Evolutionary conservation across 2,113 vertebrate species (phyloP), one percentile per base, ranked within the genome.

Genomic region (Daphoenositta chrysoptera): DNA sequence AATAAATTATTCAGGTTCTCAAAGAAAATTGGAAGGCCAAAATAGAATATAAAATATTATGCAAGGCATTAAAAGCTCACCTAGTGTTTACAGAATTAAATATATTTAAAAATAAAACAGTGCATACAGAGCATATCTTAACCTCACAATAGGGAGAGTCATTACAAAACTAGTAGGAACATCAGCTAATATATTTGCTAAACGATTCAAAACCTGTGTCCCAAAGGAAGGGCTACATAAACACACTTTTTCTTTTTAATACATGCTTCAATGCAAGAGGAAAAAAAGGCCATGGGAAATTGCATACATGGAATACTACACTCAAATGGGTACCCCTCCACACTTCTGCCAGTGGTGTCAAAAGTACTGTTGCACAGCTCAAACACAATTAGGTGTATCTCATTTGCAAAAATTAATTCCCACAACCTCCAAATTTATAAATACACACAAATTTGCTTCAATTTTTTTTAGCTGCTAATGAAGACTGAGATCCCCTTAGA

Each of bases 1-100:
- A 96, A 94, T 90, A 92, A 97, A 95, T 96, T 93, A 94, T 71
- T 96, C 90, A 83, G 65, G 84, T 95, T 92, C 79, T 87, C 85
- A 82, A 97, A 97, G 94, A 97, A 96, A 96, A 93, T 13, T 10
- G 53, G 65, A 87, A 60, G 68, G 95, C 72, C 91, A 83, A 97
- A 81, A 76, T 58, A 30, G 23, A 75, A 90, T 81, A 77, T 75
- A 95, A 91, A 91, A 92, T 86, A 60, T 65, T 58, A 73, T 30
- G 30, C 39, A 94, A 91, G 81, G 83, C 88, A 89, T 61, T 97
- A 63, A 91, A 81, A 89, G 30, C 45, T 39, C 51, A 60, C 50
- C 83, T 65, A 81, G 28, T 84, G 37, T 33, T 84, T 88, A 77
- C 11, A 87, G 45, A 77, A 76, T 72, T 86, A 87, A 92, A 89